These are phyloP conservation scores for Cossypha caffra DNA, from an alignment of 2,797 vertebrate genomes.

Conservation along the genomic window DNA sequence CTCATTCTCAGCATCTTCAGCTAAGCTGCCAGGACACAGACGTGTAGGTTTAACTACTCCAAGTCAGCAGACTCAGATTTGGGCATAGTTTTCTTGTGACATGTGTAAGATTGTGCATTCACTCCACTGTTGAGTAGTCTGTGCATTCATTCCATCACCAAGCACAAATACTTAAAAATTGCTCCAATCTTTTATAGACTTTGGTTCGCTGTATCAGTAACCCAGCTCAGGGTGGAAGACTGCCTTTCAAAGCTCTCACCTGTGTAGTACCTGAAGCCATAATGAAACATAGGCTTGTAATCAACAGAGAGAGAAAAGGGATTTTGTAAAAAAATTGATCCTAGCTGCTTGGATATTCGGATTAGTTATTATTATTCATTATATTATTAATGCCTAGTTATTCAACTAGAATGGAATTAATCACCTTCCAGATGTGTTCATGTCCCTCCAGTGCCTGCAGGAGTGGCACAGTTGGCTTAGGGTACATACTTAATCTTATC, in stretches of 20 bases:
- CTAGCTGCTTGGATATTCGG: not conserved
- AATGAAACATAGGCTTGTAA: not conserved
- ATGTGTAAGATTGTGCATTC: not conserved
- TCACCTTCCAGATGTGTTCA: not conserved
- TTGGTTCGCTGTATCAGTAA: not conserved
- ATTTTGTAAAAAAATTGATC: not conserved
- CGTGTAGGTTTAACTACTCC: fast-evolving
- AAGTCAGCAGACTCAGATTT: not conserved
- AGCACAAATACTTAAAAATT: not conserved
- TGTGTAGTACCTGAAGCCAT: not conserved
- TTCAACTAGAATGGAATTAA: not conserved
- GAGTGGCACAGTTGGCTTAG: not conserved
- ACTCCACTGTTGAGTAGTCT: not conserved
- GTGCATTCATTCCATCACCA: not conserved
- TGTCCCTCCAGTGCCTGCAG: not conserved
- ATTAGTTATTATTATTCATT: not conserved
- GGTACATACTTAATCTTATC: not conserved
- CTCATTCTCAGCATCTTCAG: not conserved
- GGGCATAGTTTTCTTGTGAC: fast-evolving
- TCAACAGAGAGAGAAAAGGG: not conserved
- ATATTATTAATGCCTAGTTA: not conserved
- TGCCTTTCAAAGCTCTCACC: not conserved
- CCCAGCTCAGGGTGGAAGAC: not conserved
- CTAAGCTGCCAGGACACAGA: not conserved
- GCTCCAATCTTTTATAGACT: not conserved